A percentile compares a stretch with the other conserved stretches of the same genome.
These are phyloP conservation scores for Enteromius paludinosus DNA, from an alignment of 2,797 vertebrate genomes.

Conservation along the genomic window DNA sequence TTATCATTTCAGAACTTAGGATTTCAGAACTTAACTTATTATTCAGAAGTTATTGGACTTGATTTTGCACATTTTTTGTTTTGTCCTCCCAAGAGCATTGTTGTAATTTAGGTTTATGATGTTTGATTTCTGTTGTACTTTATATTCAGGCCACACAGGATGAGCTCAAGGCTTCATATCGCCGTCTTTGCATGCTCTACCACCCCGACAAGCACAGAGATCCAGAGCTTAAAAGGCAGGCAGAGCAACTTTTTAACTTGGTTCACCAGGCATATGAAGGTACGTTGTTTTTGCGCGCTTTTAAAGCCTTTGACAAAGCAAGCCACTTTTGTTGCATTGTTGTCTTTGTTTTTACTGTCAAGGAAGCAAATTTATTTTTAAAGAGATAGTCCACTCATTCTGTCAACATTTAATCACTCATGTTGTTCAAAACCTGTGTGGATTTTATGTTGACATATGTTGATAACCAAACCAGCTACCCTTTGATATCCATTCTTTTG, in stretches of 20 bases:
- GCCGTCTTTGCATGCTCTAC: conserved; percentile 96
- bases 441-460: neutral
- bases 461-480: neutral
- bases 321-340: neutral
- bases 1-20: neutral
- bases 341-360: neutral
- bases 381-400: neutral
- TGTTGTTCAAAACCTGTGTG: neutral
- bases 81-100: neutral
- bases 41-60: neutral
- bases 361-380: neutral
- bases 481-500: neutral
- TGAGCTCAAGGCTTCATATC: conserved; percentile 94
- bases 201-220: conserved; percentile 98
- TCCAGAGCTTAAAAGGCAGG: conserved; percentile 92
- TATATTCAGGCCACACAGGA: conserved; percentile 90
- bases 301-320: conserved; percentile 1
- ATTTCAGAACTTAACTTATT: neutral
- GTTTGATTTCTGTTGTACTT: neutral
- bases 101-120: neutral
- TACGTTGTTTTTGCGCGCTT: conserved; percentile 66
- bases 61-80: neutral
- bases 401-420: neutral
- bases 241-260: conserved; percentile 95
- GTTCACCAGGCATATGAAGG: conserved; percentile 98